These are phyloP conservation scores for Pantherophis guttatus DNA, from an alignment of 2,113 vertebrate genomes.

Conservation along the genomic window DNA sequence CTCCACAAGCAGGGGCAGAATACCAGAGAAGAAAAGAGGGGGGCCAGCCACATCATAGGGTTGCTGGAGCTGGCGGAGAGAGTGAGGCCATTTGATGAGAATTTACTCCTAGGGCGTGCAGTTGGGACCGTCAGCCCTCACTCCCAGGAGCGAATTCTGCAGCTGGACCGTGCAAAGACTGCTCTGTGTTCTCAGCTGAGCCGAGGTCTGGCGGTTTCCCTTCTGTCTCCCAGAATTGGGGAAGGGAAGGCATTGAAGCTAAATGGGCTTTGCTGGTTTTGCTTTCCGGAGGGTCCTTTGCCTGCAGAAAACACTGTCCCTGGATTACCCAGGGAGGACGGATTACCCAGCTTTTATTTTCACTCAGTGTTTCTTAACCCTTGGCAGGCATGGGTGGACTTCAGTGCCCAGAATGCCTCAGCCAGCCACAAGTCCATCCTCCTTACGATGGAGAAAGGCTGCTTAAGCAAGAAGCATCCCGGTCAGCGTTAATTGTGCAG, in stretches of 20 bases:
- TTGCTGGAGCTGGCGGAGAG: not conserved
- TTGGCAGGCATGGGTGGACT: not conserved
- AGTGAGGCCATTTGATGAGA: not conserved
- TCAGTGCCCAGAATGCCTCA: not conserved
- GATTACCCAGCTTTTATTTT: not conserved
- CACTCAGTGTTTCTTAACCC: not conserved
- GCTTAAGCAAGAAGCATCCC: not conserved
- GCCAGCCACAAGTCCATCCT: not conserved
- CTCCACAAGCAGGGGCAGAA: not conserved
- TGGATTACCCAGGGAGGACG: not conserved
- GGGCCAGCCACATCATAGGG: too few relatives aligned
- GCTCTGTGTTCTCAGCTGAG: not conserved
- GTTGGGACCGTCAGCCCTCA: not conserved
- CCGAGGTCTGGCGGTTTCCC: not conserved
- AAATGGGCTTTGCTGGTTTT: not conserved
- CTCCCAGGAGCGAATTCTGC: not conserved
- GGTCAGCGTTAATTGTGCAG: not conserved
- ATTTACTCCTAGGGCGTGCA: too few relatives aligned
- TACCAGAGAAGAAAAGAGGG: not conserved
- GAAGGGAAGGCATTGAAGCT: not conserved
- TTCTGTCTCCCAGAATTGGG: not conserved
- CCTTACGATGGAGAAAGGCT: not conserved
- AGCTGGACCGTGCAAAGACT: not conserved
- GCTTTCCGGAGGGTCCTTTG: not conserved
- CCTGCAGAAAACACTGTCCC: not conserved